These are phyloP conservation scores for Pseudorasbora parva DNA, from an alignment of 2,113 vertebrate species.

Conservation along the genomic window DNA sequence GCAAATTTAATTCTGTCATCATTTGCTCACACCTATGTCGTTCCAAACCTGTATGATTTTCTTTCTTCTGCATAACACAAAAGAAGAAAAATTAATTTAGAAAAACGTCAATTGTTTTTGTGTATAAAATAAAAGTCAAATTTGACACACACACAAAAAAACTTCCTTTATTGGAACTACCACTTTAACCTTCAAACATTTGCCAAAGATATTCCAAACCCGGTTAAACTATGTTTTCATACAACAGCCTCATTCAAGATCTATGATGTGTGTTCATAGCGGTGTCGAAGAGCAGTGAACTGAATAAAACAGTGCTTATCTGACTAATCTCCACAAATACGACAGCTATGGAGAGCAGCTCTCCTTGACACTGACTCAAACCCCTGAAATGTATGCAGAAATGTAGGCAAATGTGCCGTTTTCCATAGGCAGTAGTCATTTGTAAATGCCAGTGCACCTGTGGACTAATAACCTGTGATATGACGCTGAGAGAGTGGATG, in stretches of 20 bases:
- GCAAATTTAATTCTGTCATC: neutral
- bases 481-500: neutral
- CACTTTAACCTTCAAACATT: neutral
- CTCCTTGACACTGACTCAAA: constrained; percentile 30
- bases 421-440: constrained; percentile 15
- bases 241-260: neutral
- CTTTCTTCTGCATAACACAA: neutral
- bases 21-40: neutral
- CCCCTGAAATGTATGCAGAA: constrained; percentile 3
- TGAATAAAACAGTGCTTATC: neutral
- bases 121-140: neutral
- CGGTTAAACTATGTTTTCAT: neutral
- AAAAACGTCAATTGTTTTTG: neutral
- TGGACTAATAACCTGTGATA: neutral
- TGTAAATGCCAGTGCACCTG: neutral
- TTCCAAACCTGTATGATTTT: neutral
- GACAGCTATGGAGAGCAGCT: neutral
- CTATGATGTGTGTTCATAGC: neutral
- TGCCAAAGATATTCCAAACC: neutral
- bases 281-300: neutral
- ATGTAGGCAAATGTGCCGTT: constrained; percentile 11
- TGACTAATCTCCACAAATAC: neutral
- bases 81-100: neutral
- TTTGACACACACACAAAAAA: too few relatives aligned
- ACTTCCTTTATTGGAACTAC: neutral